Evolutionary conservation across 2,797 vertebrate genomes (phyloP).

Genomic region (Brachyrhaphis roseni): DNA sequence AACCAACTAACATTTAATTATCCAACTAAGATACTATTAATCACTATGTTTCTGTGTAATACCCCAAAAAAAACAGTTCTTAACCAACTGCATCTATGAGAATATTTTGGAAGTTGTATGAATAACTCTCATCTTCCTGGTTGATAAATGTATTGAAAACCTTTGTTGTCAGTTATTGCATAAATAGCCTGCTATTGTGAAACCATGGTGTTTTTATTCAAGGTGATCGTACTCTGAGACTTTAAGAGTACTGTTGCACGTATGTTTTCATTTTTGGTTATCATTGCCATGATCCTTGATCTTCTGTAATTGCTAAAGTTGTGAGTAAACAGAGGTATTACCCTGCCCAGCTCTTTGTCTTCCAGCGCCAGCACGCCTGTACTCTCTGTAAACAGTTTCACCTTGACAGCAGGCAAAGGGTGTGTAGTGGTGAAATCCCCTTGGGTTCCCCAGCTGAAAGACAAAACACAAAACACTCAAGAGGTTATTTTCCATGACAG

Average conservation of each 20-base stretch:
- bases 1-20: neutral
- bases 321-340: slow-evolving; percentile 66
- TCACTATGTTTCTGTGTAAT: neutral
- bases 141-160: neutral
- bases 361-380: slow-evolving; percentile 97
- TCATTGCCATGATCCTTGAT: neutral
- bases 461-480: slow-evolving; percentile 64
- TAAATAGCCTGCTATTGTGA: neutral
- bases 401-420: slow-evolving; percentile 97
- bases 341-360: slow-evolving; percentile 98
- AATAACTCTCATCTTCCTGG: neutral
- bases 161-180: neutral
- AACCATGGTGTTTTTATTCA: neutral
- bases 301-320: neutral
- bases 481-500: slow-evolving; percentile 66
- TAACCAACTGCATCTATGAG: neutral
- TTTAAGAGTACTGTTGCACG: neutral
- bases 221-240: neutral
- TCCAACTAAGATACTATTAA: neutral
- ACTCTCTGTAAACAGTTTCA: slow-evolving; percentile 99
- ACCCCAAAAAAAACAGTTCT: neutral
- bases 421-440: slow-evolving; percentile 98
- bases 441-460: slow-evolving; percentile 97
- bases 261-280: neutral
- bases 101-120: neutral